Base-by-base conservation (phyloP, 2,797 vertebrate species). In the Pagetopsis macropterus region DNA sequence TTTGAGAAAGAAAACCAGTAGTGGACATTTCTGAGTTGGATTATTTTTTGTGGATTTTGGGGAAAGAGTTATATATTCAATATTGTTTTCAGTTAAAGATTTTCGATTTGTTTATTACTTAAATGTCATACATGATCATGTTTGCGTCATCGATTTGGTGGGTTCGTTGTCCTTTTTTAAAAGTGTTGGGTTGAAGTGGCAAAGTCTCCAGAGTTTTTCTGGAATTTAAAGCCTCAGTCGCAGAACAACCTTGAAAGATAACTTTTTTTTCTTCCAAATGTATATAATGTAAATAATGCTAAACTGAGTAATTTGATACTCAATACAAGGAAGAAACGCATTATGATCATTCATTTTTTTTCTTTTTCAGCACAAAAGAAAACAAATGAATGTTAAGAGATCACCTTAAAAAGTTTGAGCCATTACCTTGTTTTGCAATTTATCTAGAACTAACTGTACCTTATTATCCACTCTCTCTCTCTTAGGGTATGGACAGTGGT, bases 401-500 rank as follows among this genome's bases (percentile, higher is more conserved):
- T 10, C 8, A 0, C 17, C 13, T 52, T 7, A 27, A 10, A 16
- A 23, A 2, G 1, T n/a, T 27, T 1, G 0, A 8, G 13, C 9
- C 1, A 3, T 61, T 33, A 0, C 4, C n/a, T 23, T 33, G 14
- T n/a, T 43, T 9, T 49, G 12, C 17, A 21, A 9, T 71, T 64
- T 60, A 37, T 40, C 14, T 75, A 1, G 48, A 63, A 43, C 15
- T 19, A 0, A 1, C 3, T 3, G 21, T 19, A 37, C 14, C 15
- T 27, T 15, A 51, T 27, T 68, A 19, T 16, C 33, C 17, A 4
- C 27, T 27, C 2, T 23, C 1, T 65, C 4, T 64, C 46, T 19
- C 44, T 6, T 78, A 99, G 98, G 97, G 97, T 17, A 96, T 98
- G 97, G 97, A 98, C 81, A 99, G 98, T 13, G 97, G 98, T 72